Evolutionary conservation across 2,888 invertebrate species (phyloP).

Genomic region (Oscheius sp.): DNA sequence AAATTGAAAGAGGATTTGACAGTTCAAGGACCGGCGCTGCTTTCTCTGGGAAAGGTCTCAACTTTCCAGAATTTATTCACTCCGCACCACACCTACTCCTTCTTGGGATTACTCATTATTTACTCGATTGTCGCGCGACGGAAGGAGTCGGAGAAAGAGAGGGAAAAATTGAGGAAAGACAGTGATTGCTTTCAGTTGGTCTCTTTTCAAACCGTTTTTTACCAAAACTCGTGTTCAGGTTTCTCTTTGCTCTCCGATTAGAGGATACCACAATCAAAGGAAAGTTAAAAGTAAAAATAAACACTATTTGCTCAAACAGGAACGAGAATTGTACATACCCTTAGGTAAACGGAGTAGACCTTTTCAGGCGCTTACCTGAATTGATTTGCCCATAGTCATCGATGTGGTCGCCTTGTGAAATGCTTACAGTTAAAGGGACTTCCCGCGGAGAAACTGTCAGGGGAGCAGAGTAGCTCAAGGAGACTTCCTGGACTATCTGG

Average conservation of each 20-base stretch:
- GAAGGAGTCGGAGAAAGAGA: no score
- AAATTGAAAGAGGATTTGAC: neutral
- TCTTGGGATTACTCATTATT: slow-evolving; percentile 27
- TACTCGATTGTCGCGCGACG: slow-evolving; percentile 20
- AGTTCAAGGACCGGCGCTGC: slow-evolving; percentile 12
- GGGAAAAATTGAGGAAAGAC: no score
- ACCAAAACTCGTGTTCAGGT: no score
- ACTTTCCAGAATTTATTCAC: slow-evolving; percentile 28
- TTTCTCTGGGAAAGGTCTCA: neutral
- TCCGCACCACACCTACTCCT: slow-evolving; percentile 29
- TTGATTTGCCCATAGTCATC: slow-evolving; percentile 29
- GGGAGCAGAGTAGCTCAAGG: slow-evolving; percentile 45
- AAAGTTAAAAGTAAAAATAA: neutral
- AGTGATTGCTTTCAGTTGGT: no score
- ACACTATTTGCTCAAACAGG: neutral
- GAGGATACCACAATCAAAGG: no score
- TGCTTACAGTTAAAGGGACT: slow-evolving; percentile 27
- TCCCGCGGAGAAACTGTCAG: slow-evolving; percentile 30
- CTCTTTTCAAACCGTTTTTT: no score
- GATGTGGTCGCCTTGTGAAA: slow-evolving; percentile 24
- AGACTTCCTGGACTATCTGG: slow-evolving; percentile 43
- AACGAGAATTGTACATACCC: slow-evolving; percentile 10
- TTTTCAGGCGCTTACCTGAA: slow-evolving; percentile 6
- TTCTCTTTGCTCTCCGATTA: no score
- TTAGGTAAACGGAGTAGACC: slow-evolving; percentile 3